Percentiles rank a stretch among this genome's conserved stretches.
Evolutionary conservation across 2,888 invertebrate genomes (phyloP).

Genomic region (Stratiomys singularior): DNA sequence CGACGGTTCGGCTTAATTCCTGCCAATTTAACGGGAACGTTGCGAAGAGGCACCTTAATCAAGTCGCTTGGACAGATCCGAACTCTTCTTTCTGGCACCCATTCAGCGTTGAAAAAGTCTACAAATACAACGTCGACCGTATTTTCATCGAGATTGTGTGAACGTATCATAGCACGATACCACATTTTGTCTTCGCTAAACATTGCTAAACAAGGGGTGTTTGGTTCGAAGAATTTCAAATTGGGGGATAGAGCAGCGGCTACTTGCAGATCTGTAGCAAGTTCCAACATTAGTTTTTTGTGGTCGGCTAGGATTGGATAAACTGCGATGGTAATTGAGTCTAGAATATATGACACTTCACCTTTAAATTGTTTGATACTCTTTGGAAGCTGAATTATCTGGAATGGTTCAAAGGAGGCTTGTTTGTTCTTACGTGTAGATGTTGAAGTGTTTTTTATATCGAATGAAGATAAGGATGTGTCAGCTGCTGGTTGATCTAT

Average conservation of each 20-base stretch:
- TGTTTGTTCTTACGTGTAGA: conserved; percentile 47
- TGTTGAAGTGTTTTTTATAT: conserved; percentile 60
- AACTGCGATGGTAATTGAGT: conserved; percentile 58
- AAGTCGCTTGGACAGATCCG: conserved; percentile 68
- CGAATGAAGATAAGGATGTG: conserved; percentile 56
- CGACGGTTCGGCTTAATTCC: conserved; percentile 63
- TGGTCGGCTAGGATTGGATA: conserved; percentile 62
- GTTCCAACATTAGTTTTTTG: conserved; percentile 64
- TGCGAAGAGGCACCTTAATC: conserved; percentile 67
- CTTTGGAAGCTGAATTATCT: conserved; percentile 54
- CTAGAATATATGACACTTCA: conserved; percentile 57
- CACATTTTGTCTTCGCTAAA: conserved; percentile 73
- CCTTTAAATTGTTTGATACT: conserved; percentile 59
- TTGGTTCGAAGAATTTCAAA: conserved; percentile 46
- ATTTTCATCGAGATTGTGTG: conserved; percentile 65
- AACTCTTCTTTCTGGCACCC: conserved; percentile 65
- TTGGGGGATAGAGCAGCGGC: conserved; percentile 57
- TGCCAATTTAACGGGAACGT: conserved; percentile 67
- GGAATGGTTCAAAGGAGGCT: conserved; percentile 48
- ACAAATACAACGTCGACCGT: conserved; percentile 74
- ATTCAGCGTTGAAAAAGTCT: conserved; percentile 78
- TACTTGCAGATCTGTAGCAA: conserved; percentile 68
- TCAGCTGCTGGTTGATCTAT: conserved; percentile 55
- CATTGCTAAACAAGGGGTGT: conserved; percentile 71
- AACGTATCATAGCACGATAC: conserved; percentile 76